Evolutionary conservation across 2,113 vertebrate genomes (phyloP), one percentile per base, ranked within the genome.

Genomic region (Clarias macrocephalus): DNA sequence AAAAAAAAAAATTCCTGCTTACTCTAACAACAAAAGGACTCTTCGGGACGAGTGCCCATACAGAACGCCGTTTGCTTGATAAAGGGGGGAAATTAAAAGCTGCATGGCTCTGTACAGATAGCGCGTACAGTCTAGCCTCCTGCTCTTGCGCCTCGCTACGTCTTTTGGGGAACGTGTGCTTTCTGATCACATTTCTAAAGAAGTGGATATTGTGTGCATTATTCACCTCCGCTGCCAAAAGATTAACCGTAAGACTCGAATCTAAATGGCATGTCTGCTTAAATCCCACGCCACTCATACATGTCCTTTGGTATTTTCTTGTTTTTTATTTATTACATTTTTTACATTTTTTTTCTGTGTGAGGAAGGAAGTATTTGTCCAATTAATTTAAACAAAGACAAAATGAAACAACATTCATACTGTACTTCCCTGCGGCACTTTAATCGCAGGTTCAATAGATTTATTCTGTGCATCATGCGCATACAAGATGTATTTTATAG

Each of bases 41-140:
- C 76, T 57, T 79, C 75, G 30, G 66, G 86, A 88, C 65, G 66
- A 84, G 88, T 57, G 85, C 56, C 87, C 73, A 48, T 68, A 73
- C 37, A 42, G 68, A 70, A 30, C 28, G 37, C 79, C 63, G 86
- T 83, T 81, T 59, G 75, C 89, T 84, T 86, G 89, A 86, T 85
- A 75, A 90, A 82, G 73, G 68, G 52, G 87, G 76, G 54, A 73
- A 89, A 89, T 89, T 88, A 90, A 87, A 87, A 87, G 72, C 70
- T 0, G 12, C 48, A 54, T 80, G 80, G 86, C 73, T 66, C 33
- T 79, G 60, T 42, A 66, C 21, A 73, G 81, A 87, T 87, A 77
- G 28, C n/a, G 28, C 5, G 30, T n/a, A 66, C 30, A n/a, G 70
- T 57, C 81, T 30, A 77, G n/a, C 21, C 59, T 73, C 57, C 81